Base-by-base conservation (phyloP, 2,797 vertebrate genomes). In the Gymnodraco acuticeps region DNA sequence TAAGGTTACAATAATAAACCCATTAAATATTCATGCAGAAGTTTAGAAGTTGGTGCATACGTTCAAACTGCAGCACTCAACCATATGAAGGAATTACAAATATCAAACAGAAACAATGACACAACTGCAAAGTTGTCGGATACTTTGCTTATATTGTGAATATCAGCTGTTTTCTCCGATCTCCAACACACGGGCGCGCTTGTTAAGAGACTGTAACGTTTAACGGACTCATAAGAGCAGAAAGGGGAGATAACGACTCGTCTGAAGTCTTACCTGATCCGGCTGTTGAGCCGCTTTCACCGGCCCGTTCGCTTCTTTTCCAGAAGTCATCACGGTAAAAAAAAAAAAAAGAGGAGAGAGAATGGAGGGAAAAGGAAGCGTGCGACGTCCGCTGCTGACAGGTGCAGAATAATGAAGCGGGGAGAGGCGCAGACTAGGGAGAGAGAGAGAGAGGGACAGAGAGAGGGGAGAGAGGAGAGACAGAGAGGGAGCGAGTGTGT, bases 281-380 rank as follows among this genome's bases (percentile, higher is more conserved):
- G 95, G 96, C 86, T 96, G 96, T 73, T 95, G 96, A 88, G 86
- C 89, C 74, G 95, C 92, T 91, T 98, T 98, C 77, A 88, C 95
- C 66, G 96, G 92, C 75, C 94, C 94, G 84, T 91, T 95, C 70
- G 92, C 90, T 73, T 97, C 97, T 94, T 96, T 97, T 52, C 95
- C 94, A 70, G 97, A 97, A 93, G 96, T 97, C 97, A 98, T 98
- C 93, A 75, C 94, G 88, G 89, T 82, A 64, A 82, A 80, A 33
- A 80, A 13, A 53, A 51, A 51, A 84, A 31, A 90, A 27, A 65
- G 56, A 33, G 20, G 72, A 60, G 33, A 42, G n/a, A 62, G 38
- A 45, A 55, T 59, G 23, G 23, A 38, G 33, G 33, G 51, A 20
- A 55, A 54, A 53, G 38, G 15, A 66, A 12, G 58, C 55, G 51